A percentile compares a stretch with the other conserved stretches of the same genome.
Conservation (phyloP, 2,797 vertebrate genomes). For the Mus minutoides region DNA sequence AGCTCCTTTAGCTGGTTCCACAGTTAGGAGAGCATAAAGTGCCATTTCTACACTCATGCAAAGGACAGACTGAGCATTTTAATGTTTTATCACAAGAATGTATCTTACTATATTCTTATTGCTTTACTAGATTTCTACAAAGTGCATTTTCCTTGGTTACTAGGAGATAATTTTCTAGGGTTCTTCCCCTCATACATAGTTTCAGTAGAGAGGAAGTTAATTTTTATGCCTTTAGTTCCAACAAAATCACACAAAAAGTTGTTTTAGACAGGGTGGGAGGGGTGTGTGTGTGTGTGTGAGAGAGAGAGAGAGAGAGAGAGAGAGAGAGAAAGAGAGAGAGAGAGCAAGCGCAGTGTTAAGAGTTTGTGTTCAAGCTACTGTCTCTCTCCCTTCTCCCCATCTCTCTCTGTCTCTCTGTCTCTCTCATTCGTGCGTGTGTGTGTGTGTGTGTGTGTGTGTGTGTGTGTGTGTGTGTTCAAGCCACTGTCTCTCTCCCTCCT, state of each 20-base stretch:
- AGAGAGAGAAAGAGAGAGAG: too few relatives aligned
- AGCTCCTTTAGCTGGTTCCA: not conserved
- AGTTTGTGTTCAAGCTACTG: not conserved
- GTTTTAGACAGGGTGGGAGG: not conserved
- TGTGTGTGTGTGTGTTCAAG: not conserved
- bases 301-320: too few relatives aligned
- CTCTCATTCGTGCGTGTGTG: too few relatives aligned
- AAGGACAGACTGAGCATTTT: not conserved
- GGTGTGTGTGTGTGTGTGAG: too few relatives aligned
- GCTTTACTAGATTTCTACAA: not conserved
- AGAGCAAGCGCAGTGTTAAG: not conserved
- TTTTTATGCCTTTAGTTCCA: not conserved
- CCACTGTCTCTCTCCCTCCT: not conserved
- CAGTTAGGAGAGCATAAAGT: not conserved
- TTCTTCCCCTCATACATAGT: not conserved
- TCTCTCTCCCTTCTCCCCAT: not conserved
- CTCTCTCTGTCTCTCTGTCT: too few relatives aligned
- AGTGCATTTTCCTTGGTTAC: not conserved
- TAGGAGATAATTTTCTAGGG: not conserved
- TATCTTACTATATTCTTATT: constrained; percentile 39
- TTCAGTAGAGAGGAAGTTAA: constrained; percentile 1
- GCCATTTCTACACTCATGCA: not conserved
- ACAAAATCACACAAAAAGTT: not conserved
- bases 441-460: too few relatives aligned
- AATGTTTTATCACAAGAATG: not conserved